Base-by-base conservation (phyloP, 2,888 invertebrate species). In the Ophion costatus region DNA sequence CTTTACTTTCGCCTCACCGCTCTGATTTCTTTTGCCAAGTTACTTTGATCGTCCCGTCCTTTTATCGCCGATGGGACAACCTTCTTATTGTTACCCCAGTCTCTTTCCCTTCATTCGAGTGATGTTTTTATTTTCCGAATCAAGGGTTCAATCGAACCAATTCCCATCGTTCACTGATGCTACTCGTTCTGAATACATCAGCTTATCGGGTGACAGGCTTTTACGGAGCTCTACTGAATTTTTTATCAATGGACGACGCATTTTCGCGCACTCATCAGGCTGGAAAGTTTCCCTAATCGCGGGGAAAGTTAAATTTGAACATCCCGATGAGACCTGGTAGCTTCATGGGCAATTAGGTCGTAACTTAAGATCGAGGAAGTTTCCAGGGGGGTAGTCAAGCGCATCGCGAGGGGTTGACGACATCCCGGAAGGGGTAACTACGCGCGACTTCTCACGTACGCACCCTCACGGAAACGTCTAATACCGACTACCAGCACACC, bases 301-400 rank as follows among this genome's bases (percentile, higher is more conserved):
- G 20, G 66, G 20, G 71, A 64, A 75, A 76, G 64, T 71, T 66
- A 77, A 71, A 82, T 73, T 82, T 82, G 1, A 59, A 69, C 69
- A 61, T 22, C 61, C 24, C 61, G 69, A 51, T 24, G 22, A 67
- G 73, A 45, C 9, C 11, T 6, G 24, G 56, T 14, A 17, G 61
- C 14, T 51, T 71, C 64, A 70, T n/a, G 63, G 70, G 63, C 76
- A 82, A 76, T 82, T 76, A 82, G 70, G 82, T 77, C 76, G 69
- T 82, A 76, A 77, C 77, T 77, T 67, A 59, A 77, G 77, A 82
- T 82, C 82, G 77, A 64, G 6, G 71, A 33, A 20, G 33, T 61
- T 80, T 61, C 51, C 51, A 17, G 14, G 20, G 63, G 63, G 9
- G 51, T 45, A 63, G 69, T 29, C 14, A 20, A 64, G 64, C 20